Conservation (phyloP, 1,140 invertebrate species). For the Antheraea mylitta region DNA sequence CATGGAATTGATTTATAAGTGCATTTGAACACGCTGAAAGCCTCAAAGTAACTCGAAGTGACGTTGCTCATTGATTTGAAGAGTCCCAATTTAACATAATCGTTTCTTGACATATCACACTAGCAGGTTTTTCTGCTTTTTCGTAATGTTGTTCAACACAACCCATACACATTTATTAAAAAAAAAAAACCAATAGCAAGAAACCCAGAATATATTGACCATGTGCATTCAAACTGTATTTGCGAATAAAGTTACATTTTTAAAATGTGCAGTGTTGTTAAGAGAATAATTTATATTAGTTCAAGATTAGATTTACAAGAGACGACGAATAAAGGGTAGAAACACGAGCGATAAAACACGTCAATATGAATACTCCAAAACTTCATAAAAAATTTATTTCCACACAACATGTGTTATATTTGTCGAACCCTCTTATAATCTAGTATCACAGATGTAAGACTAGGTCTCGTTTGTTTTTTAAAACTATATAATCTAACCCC, state of each 20-base stretch:
- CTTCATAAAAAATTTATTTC: slow-evolving; percentile 68
- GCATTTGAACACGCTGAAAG: not conserved
- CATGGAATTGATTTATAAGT: not conserved
- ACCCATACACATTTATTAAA: not conserved
- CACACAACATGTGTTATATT: slow-evolving; percentile 47
- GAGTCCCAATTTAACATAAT: too few species aligned
- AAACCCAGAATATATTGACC: not conserved
- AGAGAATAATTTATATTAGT: not conserved
- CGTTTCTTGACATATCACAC: not conserved
- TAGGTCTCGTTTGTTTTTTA: slow-evolving; percentile 12
- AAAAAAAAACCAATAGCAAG: not conserved
- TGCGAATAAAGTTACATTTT: not conserved
- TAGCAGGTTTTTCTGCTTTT: not conserved
- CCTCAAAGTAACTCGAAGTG: not conserved
- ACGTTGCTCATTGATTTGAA: not conserved
- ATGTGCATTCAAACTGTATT: not conserved
- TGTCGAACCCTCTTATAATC: slow-evolving; percentile 41
- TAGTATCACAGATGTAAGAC: slow-evolving; percentile 56
- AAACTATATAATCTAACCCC: slow-evolving; percentile 30
- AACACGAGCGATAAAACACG: slow-evolving; percentile 37
- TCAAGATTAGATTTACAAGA: not conserved
- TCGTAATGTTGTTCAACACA: not conserved
- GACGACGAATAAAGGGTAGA: slow-evolving; percentile 46
- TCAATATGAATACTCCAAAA: slow-evolving; percentile 67
- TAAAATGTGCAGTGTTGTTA: not conserved